Percentiles rank a stretch among this genome's conserved stretches.
These are phyloP conservation scores for Copidosoma floridanum DNA, from an alignment of 1,140 invertebrate genomes.

Conservation along the genomic window DNA sequence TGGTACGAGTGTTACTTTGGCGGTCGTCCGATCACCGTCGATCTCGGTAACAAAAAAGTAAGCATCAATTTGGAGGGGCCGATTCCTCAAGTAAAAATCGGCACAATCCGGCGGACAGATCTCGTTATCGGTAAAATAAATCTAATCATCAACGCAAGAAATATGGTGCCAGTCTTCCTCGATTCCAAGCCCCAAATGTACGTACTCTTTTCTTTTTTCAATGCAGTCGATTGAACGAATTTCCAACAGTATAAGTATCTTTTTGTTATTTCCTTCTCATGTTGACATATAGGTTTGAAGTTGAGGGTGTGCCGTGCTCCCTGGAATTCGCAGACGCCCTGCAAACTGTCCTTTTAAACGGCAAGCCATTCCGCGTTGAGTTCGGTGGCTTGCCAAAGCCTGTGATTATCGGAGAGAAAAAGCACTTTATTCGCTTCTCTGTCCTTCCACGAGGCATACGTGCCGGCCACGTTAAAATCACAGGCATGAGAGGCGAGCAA, in stretches of 20 bases:
- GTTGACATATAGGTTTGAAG: conserved; percentile 60
- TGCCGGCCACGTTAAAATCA: conserved; percentile 68
- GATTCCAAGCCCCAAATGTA: conserved; percentile 79
- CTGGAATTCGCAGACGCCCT: conserved; percentile 78
- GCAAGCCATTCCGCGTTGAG: conserved; percentile 76
- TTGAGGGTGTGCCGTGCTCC: conserved; percentile 73
- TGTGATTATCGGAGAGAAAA: conserved; percentile 74
- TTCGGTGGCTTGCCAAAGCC: conserved; percentile 92
- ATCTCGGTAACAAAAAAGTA: conserved; percentile 74
- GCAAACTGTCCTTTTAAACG: conserved; percentile 77
- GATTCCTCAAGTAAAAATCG: conserved; percentile 81
- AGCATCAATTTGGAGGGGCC: conserved; percentile 81
- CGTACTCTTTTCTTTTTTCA: conserved; percentile 28
- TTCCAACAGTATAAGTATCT: background rate
- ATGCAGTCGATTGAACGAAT: background rate
- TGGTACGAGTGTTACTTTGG: conserved; percentile 91
- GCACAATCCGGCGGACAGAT: conserved; percentile 68
- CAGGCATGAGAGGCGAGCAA: conserved; percentile 64
- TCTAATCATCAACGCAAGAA: conserved; percentile 76
- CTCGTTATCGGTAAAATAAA: conserved; percentile 82
- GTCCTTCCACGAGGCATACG: conserved; percentile 73
- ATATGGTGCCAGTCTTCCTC: conserved; percentile 76
- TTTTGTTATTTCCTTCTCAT: conserved; percentile 1
- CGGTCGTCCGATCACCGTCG: conserved; percentile 78
- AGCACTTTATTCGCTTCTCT: conserved; percentile 80